A percentile compares a stretch with the other conserved stretches of the same genome.
Conservation (phyloP, 2,113 vertebrate genomes). For the Pelusios castaneus region DNA sequence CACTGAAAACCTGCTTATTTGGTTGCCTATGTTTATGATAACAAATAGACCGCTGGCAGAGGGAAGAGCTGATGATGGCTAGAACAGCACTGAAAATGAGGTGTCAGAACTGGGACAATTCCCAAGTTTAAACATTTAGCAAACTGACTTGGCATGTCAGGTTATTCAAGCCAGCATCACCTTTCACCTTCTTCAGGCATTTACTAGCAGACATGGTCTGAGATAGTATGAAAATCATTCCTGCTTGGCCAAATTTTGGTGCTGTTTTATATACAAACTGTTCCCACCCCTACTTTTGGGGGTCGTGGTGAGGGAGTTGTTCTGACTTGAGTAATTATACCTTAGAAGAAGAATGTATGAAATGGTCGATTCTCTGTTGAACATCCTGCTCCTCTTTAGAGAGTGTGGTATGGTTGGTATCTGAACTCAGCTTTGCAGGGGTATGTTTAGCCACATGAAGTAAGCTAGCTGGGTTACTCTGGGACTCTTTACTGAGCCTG, state of each 20-base stretch:
- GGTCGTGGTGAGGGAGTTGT: too few relatives aligned
- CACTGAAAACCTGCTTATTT: slow-evolving; percentile 3
- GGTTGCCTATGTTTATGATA: background rate
- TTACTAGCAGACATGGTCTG: background rate
- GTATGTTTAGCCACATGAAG: background rate
- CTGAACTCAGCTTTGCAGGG: background rate
- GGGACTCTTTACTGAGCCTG: background rate
- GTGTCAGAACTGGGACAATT: background rate
- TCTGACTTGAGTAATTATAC: background rate
- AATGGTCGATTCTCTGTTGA: background rate
- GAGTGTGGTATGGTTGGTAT: background rate
- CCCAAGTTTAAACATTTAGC: background rate
- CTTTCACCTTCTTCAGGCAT: background rate
- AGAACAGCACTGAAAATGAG: background rate
- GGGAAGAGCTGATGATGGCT: background rate
- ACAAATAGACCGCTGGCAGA: background rate
- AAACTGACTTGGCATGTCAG: background rate
- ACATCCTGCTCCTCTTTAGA: background rate
- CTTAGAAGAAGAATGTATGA: background rate
- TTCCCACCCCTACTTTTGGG: background rate
- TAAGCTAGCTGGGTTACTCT: background rate
- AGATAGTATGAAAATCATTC: background rate
- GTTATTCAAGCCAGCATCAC: background rate
- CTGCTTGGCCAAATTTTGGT: background rate
- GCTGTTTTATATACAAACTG: background rate